These are phyloP conservation scores for Solenopsis invicta DNA, from an alignment of 1,140 invertebrate species.

Conservation along the genomic window DNA sequence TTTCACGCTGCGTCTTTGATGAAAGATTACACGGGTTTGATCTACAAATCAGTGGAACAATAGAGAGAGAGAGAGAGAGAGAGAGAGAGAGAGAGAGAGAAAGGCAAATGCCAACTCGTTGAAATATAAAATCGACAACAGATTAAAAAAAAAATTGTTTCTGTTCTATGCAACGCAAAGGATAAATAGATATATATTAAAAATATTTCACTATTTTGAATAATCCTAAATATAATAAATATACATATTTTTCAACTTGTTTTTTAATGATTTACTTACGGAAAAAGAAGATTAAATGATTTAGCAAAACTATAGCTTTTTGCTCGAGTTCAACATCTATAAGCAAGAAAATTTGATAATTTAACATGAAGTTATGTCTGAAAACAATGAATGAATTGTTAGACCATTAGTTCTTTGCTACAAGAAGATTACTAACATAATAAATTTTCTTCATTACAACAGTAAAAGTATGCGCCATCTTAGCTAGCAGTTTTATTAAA, in stretches of 20 bases:
- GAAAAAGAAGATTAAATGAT: too few relatives aligned
- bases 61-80: background rate
- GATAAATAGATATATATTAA: background rate
- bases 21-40: conserved; percentile 37
- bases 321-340: too few relatives aligned
- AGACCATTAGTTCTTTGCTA: too few relatives aligned
- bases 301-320: too few relatives aligned
- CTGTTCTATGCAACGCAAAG: background rate
- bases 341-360: too few relatives aligned
- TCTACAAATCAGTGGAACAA: background rate
- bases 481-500: too few relatives aligned
- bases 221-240: background rate
- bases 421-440: too few relatives aligned
- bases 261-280: background rate
- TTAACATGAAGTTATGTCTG: too few relatives aligned
- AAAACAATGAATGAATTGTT: too few relatives aligned
- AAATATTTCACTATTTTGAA: background rate
- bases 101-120: background rate
- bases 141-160: background rate
- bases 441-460: too few relatives aligned
- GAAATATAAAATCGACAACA: background rate
- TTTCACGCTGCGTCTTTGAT: conserved; percentile 11
- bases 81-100: too few relatives aligned
- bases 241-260: background rate
- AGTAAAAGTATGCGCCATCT: too few relatives aligned